phyloP scores from a whole-genome alignment of 1,140 invertebrate genomes.

The Drosophila sturtevanti region DNA sequence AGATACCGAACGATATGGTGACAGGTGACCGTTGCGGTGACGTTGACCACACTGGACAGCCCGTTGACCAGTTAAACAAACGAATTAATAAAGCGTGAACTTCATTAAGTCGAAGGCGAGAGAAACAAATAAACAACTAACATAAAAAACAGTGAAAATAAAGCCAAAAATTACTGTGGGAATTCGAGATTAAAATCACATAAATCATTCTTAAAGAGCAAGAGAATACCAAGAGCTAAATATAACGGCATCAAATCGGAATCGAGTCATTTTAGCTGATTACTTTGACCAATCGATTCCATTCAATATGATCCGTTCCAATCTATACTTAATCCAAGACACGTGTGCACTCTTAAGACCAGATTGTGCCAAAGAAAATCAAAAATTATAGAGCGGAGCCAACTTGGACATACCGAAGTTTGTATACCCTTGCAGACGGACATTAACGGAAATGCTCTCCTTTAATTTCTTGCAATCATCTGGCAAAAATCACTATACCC shows the following conservation, averaged over 20 bases:
- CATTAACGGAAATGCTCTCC: too few species aligned
- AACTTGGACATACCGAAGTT: too few species aligned
- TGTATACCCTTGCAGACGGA: too few species aligned
- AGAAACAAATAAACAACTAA: constrained; percentile 50
- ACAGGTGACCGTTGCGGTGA: constrained; percentile 42
- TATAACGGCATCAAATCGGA: constrained; percentile 55
- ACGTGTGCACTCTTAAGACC: constrained; percentile 72
- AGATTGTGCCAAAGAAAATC: constrained; percentile 16
- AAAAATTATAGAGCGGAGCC: too few species aligned
- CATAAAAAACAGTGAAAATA: constrained; percentile 43
- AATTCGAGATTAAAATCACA: constrained; percentile 51
- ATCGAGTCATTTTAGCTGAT: neutral
- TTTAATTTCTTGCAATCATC: too few species aligned
- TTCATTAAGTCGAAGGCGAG: constrained; percentile 53
- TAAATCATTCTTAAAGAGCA: constrained; percentile 51
- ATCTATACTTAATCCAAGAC: constrained; percentile 60
- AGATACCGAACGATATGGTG: constrained; percentile 18
- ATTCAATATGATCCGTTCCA: neutral
- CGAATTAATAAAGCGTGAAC: constrained; percentile 59
- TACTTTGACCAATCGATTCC: neutral
- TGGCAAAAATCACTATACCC: too few species aligned
- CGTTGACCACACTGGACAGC: constrained; percentile 5
- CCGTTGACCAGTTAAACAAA: constrained; percentile 40
- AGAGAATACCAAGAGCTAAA: neutral
- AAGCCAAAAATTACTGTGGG: constrained; percentile 28